phyloP scores from a whole-genome alignment of 2,797 vertebrate genomes.

The Falco rusticolus region DNA sequence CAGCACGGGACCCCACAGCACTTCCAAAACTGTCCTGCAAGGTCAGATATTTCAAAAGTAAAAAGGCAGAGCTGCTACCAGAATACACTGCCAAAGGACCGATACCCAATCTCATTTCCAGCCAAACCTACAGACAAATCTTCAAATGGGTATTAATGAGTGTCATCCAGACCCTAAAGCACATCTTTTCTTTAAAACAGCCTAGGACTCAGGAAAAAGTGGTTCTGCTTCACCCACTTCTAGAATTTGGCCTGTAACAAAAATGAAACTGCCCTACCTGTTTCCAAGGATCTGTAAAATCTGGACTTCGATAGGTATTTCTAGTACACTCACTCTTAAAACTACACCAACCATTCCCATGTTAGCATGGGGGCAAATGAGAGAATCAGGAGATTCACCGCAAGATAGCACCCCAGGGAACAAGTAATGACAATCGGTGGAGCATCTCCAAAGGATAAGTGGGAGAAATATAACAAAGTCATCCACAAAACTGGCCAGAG shows the following conservation, averaged over 20 bases:
- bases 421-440: rapidly evolving
- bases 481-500: background rate
- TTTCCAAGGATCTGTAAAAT: background rate
- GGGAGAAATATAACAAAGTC: too few species aligned
- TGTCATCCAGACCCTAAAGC: background rate
- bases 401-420: too few species aligned
- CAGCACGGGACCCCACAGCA: too few species aligned
- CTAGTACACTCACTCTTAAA: background rate
- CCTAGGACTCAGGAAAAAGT: background rate
- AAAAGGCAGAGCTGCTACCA: background rate
- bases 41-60: background rate
- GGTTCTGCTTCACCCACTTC: background rate
- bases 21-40: background rate
- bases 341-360: rapidly evolving
- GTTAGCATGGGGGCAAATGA: background rate
- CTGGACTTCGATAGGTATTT: rapidly evolving
- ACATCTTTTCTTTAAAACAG: background rate
- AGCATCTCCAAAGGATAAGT: too few species aligned
- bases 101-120: background rate
- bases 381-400: too few species aligned
- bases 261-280: background rate
- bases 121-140: background rate
- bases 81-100: background rate
- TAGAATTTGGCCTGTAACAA: background rate
- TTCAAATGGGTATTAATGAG: rapidly evolving